These are phyloP conservation scores for Abscondita cerata DNA, from an alignment of 2,888 invertebrate genomes.

Conservation along the genomic window DNA sequence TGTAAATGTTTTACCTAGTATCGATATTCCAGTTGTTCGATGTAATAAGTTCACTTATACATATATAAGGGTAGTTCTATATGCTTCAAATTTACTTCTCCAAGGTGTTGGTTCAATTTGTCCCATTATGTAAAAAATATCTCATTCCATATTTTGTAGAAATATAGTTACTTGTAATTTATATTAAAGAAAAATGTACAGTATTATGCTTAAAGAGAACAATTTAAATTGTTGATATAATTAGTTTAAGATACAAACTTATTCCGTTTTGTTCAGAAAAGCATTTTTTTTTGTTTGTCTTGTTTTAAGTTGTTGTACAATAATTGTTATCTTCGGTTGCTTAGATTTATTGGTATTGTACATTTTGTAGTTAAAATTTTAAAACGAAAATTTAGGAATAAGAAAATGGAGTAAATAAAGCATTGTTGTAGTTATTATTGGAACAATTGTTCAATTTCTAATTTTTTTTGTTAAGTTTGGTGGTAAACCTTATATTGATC, in stretches of 20 bases:
- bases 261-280: slow-evolving; percentile 2
- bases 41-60: slow-evolving; percentile 11
- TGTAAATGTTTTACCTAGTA: slow-evolving; percentile 8
- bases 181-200: slow-evolving; percentile 21
- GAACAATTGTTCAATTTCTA: no score
- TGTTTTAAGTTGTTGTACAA: slow-evolving; percentile 8
- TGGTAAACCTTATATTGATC: no score
- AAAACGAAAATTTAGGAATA: neutral
- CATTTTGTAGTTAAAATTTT: slow-evolving; percentile 1
- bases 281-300: slow-evolving; percentile 9
- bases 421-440: slow-evolving; percentile 8
- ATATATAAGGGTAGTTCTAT: slow-evolving; percentile 12
- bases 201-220: slow-evolving; percentile 23
- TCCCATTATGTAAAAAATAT: slow-evolving; percentile 19
- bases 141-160: slow-evolving; percentile 34
- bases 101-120: slow-evolving; percentile 19
- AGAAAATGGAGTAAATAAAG: slow-evolving; percentile 7
- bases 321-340: slow-evolving; percentile 3
- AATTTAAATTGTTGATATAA: slow-evolving; percentile 5
- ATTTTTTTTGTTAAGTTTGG: no score
- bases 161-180: slow-evolving; percentile 19
- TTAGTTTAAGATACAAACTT: slow-evolving; percentile 1
- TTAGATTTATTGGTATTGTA: neutral
- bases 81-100: slow-evolving; percentile 25
- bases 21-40: neutral